Percentiles rank a stretch among this genome's conserved stretches.
Conservation (phyloP, 1,140 invertebrate species). For the Apis laboriosa region DNA sequence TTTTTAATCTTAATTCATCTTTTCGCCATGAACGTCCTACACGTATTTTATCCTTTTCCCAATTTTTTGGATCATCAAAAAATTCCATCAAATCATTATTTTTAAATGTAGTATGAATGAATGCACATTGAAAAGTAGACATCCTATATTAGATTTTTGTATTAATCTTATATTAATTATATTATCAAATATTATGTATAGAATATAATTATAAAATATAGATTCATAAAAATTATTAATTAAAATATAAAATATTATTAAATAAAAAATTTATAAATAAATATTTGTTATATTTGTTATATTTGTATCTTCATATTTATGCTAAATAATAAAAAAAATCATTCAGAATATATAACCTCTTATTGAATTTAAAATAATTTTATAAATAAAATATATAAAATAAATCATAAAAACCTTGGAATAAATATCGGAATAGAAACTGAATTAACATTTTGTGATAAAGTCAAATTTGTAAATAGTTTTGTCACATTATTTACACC, state of each 20-base stretch:
- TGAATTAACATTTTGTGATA: slow-evolving; percentile 33
- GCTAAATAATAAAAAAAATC: slow-evolving; percentile 10
- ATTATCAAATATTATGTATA: too few species aligned
- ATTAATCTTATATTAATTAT: too few species aligned
- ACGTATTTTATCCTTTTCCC: slow-evolving; percentile 89
- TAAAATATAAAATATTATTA: slow-evolving; percentile 22
- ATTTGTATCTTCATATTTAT: not conserved
- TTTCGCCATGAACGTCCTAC: slow-evolving; percentile 93
- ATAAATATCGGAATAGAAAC: not conserved
- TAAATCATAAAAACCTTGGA: slow-evolving; percentile 35
- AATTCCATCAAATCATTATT: slow-evolving; percentile 90
- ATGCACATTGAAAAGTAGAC: slow-evolving; percentile 11
- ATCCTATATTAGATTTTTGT: slow-evolving; percentile 4
- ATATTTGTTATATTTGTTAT: not conserved
- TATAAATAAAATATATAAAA: not conserved
- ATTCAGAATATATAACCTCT: not conserved
- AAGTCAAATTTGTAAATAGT: slow-evolving; percentile 66
- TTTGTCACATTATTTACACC: slow-evolving; percentile 67
- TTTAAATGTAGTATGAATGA: slow-evolving; percentile 78
- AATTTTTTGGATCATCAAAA: slow-evolving; percentile 95
- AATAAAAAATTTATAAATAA: not conserved
- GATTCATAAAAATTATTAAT: not conserved
- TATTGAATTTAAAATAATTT: not conserved
- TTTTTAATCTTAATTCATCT: slow-evolving; percentile 97
- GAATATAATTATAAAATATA: not conserved